Evolutionary conservation across 1,140 invertebrate species (phyloP).

Genomic region (Papilio polyxenes): DNA sequence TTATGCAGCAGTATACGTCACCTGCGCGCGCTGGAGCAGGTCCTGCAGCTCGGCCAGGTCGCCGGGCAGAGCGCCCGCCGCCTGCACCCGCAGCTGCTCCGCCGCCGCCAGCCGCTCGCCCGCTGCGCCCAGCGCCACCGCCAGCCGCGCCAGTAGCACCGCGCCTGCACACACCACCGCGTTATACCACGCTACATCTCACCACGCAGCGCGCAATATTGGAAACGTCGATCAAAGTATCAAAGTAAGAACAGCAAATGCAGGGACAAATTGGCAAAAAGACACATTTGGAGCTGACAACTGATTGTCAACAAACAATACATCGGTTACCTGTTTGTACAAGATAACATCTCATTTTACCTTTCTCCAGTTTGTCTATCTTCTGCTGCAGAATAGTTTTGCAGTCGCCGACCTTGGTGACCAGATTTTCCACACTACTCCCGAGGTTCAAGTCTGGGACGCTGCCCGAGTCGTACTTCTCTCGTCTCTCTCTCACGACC

Average conservation of each 20-base stretch:
- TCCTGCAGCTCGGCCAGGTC: slow-evolving; percentile 15
- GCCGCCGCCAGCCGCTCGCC: neutral
- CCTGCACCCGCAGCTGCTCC: neutral
- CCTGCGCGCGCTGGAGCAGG: slow-evolving; percentile 46
- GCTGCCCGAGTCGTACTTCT: slow-evolving; percentile 59
- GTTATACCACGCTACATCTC: too few species aligned
- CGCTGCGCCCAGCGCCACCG: neutral
- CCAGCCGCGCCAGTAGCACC: neutral
- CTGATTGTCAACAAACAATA: too few species aligned
- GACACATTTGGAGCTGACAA: too few species aligned
- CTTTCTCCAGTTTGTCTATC: slow-evolving; percentile 65
- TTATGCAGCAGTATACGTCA: neutral
- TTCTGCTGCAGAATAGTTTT: slow-evolving; percentile 68
- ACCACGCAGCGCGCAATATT: too few species aligned
- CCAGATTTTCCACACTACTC: slow-evolving; percentile 76
- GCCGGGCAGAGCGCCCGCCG: slow-evolving; percentile 14
- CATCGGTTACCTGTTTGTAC: neutral
- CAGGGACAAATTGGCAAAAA: too few species aligned
- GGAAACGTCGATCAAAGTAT: neutral
- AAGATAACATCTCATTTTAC: slow-evolving; percentile 42
- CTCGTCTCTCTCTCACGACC: slow-evolving; percentile 58
- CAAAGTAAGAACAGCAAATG: too few species aligned
- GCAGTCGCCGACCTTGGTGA: slow-evolving; percentile 64
- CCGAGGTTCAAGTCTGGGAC: slow-evolving; percentile 78
- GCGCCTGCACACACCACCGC: neutral